Base-by-base conservation (phyloP, 2,888 invertebrate species). In the Seira sanloemensis region DNA sequence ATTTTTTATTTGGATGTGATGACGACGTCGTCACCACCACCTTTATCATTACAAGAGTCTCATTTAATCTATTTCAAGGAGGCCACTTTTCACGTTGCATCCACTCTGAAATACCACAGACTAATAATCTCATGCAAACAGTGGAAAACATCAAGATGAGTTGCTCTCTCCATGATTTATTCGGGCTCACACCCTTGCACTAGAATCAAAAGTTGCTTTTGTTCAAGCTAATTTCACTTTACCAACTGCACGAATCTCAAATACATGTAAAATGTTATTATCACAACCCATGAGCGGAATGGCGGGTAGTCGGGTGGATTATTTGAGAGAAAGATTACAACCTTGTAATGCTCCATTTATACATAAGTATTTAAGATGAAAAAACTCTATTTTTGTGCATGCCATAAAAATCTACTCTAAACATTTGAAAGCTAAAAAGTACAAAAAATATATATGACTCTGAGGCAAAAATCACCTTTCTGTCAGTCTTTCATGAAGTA, bases 21-120 rank as follows among this genome's bases (percentile, higher is more conserved):
- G n/a, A 78, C 65, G 71, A 78, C 62, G 58, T 78, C 69, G 69
- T 69, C 78, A 58, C 69, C 78, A 69, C 67, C 68, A 37, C 37
- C 12, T 37, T 37, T 37, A 37, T 37, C 37, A 37, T 4, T 37
- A 12, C 37, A 71, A 73, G 71, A 73, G 67, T 37, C 37, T 37
- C 65, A 16, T 68, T 79, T 21, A 73, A 66, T 72, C 62, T 69
- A 24, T 50, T 66, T 73, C 67, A 37, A 71, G 78, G 71, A 71
- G 78, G 69, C 24, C 71, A 68, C 72, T 72, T 76, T 78, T 37
- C 37, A 37, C 37, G 37, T 37, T 37, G 5, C 37, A 37, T 7
- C 37, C 4, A 37, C 37, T 12, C 37, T 27, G 65, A 71, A 78
- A 65, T 62, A 65, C 16, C 37, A n/a, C n/a, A n/a, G n/a, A 54